These are phyloP conservation scores for Ptychadena robeensis DNA, from an alignment of 2,797 vertebrate species.

Conservation along the genomic window DNA sequence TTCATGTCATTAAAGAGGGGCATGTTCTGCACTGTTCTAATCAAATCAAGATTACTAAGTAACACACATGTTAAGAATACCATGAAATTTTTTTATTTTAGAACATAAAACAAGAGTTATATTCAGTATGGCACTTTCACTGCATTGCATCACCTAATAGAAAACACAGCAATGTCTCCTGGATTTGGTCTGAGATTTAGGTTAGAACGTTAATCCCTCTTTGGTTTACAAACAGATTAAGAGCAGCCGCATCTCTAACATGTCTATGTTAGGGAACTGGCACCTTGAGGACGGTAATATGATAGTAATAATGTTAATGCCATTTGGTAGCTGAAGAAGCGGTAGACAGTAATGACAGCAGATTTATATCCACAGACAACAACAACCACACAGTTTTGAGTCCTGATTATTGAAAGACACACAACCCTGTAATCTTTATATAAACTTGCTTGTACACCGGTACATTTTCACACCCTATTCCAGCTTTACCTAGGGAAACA, in stretches of 20 bases:
- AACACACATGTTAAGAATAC: no score
- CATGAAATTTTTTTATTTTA: no score
- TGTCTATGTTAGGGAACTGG: neutral
- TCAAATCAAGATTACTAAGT: neutral
- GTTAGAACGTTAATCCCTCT: conserved; percentile 22
- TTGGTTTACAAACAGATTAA: conserved; percentile 42
- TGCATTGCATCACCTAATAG: neutral
- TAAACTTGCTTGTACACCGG: no score
- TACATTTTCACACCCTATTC: no score
- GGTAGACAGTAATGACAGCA: neutral
- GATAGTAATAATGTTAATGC: conserved; percentile 11
- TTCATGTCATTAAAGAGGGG: neutral
- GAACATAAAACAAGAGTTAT: neutral
- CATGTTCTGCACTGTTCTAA: no score
- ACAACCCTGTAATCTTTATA: no score
- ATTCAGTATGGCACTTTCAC: neutral
- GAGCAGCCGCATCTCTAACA: neutral
- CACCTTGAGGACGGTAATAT: conserved; percentile 36
- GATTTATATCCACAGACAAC: neutral
- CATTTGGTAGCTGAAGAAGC: neutral
- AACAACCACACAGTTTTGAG: neutral
- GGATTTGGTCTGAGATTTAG: neutral
- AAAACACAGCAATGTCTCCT: neutral
- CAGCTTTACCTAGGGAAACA: no score
- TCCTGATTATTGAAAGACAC: neutral